Evolutionary conservation across 2,888 invertebrate species (phyloP).

Genomic region (Apamea monoglypha): DNA sequence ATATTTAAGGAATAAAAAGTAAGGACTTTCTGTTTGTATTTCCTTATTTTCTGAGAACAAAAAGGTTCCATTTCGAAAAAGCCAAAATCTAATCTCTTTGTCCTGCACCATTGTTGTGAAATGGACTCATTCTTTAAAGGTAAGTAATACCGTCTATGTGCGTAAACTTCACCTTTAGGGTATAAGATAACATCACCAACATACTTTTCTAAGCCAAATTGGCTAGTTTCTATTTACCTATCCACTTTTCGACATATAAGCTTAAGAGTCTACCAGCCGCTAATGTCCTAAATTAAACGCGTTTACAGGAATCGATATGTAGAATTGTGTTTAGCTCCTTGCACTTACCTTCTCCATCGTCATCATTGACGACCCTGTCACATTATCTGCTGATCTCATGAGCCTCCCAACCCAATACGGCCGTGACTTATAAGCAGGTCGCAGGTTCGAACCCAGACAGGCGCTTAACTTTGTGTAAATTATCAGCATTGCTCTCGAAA

Average conservation of each 20-base stretch:
- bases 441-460: neutral
- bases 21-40: conserved; percentile 48
- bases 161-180: neutral
- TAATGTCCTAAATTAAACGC: neutral
- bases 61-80: conserved; percentile 30
- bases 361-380: neutral
- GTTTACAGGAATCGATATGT: neutral
- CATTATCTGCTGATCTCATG: neutral
- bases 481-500: neutral
- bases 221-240: neutral
- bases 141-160: neutral
- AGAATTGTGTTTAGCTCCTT: neutral
- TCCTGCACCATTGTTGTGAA: conserved; percentile 10
- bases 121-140: conserved; percentile 23
- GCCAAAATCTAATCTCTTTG: conserved; percentile 43
- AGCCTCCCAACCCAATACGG: neutral
- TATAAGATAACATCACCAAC: neutral
- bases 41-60: conserved; percentile 34
- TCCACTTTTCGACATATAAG: neutral
- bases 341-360: conserved; percentile 1
- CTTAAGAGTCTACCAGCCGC: neutral
- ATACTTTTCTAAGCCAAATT: neutral
- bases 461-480: neutral
- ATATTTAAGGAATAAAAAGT: conserved; percentile 58
- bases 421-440: neutral